Base-by-base conservation (phyloP, 1,140 invertebrate species). In the Archegozetes longisetosus region DNA sequence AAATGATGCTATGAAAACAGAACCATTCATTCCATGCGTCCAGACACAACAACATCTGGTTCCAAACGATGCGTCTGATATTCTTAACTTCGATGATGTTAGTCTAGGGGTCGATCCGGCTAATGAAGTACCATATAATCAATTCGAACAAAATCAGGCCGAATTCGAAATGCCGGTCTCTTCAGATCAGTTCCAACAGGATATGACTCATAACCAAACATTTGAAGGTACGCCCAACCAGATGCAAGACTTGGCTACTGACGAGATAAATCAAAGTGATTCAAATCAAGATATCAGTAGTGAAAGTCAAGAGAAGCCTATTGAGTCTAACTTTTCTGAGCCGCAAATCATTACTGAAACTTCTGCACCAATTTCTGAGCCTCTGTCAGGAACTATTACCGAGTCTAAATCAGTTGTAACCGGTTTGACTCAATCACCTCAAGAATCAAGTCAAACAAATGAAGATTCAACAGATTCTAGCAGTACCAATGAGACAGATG, bases 391-490 rank as follows among this genome's bases (percentile, higher is more conserved):
- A 55, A 53, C 58, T 22, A 40, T 51, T 24, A 46, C 29, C 3
- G 46, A 29, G 3, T n/a, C 26, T 1, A 50, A 27, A 26, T 28
- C 14, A 14, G 27, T 54, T 12, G 47, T 53, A 20, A 47, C 52
- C 26, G 29, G 25, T 17, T 28, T 26, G n/a, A 6, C 17, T 9
- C 28, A 14, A 24, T 32, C 25, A n/a, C 24, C 52, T 24, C 53
- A 56, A 32, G 40, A 55, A 63, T 46, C 40, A 17, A 57, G 28
- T 20, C 17, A 46, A 14, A 53, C n/a, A 55, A 22, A 53, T 0
- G 32, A 40, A 40, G 17, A 40, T 40, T 40, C 32, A 40, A 17
- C 6, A 40, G 49, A 60, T 26, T 40, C 3, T 25, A 20, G n/a
- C 20, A 60, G 25, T 17, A 58, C 29, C 9, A 49, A 4, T 54